Evolutionary conservation across 1,140 invertebrate genomes (phyloP).

Genomic region (Scylla paramamosain): DNA sequence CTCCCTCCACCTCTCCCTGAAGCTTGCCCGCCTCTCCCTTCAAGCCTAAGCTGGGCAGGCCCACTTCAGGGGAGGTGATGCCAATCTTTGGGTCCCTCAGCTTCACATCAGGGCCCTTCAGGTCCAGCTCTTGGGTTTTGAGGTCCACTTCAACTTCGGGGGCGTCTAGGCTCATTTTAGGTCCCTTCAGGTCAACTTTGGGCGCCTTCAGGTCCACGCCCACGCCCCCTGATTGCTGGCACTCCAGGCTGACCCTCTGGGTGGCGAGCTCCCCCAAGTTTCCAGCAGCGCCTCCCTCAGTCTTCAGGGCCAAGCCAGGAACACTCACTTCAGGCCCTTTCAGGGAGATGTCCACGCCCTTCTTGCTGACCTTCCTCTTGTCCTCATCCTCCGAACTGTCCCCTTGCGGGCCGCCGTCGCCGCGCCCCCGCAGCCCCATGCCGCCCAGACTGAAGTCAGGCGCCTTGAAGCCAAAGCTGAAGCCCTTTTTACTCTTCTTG

Average conservation of each 20-base stretch:
- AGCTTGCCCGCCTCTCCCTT: not conserved
- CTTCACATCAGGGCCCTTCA: not conserved
- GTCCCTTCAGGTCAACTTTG: conserved; percentile 35
- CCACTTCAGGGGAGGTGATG: conserved; percentile 56
- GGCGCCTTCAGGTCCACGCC: not conserved
- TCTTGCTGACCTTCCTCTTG: not conserved
- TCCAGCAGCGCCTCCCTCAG: not conserved
- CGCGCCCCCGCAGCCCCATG: conserved; percentile 30
- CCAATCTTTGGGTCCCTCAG: not conserved
- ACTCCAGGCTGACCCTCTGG: not conserved
- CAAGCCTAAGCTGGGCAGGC: conserved; percentile 39
- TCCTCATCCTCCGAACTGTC: conserved; percentile 5
- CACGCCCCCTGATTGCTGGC: conserved; percentile 25
- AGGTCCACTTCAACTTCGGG: not conserved
- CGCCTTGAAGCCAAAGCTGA: conserved; percentile 55
- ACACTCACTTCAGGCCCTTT: conserved; percentile 52
- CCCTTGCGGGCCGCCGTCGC: not conserved
- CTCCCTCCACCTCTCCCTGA: not conserved
- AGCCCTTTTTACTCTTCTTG: conserved; percentile 61
- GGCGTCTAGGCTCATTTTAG: conserved; percentile 21
- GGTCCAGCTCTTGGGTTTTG: not conserved
- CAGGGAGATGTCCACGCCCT: conserved; percentile 18
- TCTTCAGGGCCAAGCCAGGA: not conserved
- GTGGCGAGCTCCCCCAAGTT: not conserved
- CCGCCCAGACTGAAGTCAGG: conserved; percentile 47